phyloP scores from a whole-genome alignment of 2,113 vertebrate genomes.

The Microtus oregoni region DNA sequence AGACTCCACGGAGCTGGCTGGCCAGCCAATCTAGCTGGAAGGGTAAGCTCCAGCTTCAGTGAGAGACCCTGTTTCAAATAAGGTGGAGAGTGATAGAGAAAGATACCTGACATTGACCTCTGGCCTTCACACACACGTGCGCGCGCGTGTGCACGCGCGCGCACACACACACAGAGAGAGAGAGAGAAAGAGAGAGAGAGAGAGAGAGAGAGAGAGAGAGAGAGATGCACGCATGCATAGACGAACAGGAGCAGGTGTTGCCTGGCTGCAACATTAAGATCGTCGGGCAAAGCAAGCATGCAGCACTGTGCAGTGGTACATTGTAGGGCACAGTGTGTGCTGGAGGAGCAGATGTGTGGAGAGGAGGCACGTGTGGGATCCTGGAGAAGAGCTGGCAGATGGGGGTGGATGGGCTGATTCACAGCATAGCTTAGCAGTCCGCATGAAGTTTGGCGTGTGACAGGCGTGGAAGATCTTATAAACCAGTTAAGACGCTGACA shows the following conservation, averaged over 20 bases:
- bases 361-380: background rate
- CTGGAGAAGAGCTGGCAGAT: background rate
- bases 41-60: background rate
- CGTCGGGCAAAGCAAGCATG: accelerated
- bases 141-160: no score
- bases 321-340: background rate
- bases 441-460: no score
- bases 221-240: background rate
- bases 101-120: background rate
- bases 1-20: background rate
- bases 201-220: no score
- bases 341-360: accelerated
- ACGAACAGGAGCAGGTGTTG: background rate
- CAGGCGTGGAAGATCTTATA: background rate
- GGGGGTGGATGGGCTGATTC: background rate
- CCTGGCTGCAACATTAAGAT: background rate
- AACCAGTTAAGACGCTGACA: background rate
- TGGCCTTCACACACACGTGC: background rate
- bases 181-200: no score
- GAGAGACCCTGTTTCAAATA: background rate
- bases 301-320: accelerated
- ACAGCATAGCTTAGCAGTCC: background rate
- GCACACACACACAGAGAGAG: no score
- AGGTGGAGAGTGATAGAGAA: background rate
- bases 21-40: background rate